phyloP scores from a whole-genome alignment of 1,140 invertebrate genomes.

The Xylocopa sonorina region DNA sequence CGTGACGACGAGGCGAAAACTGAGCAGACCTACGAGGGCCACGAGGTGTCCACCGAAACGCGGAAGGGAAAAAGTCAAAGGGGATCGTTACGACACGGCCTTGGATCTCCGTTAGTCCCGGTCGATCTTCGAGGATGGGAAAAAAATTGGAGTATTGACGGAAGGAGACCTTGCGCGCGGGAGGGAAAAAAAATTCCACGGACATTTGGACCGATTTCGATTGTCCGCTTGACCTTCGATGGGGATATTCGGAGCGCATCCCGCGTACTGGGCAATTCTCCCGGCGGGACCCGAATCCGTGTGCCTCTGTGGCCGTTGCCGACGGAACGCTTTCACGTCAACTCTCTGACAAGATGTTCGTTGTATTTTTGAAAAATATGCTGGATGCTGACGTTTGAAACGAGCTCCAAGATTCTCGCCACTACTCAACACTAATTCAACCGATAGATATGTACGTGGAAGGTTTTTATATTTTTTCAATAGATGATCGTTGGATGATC shows the following conservation, averaged over 20 bases:
- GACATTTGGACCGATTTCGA: constrained; percentile 35
- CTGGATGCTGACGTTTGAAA: no score
- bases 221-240: constrained; percentile 51
- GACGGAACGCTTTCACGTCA: not conserved
- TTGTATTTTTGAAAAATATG: no score
- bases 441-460: no score
- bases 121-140: constrained; percentile 55
- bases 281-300: not conserved
- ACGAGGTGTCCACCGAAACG: constrained; percentile 33
- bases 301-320: not conserved
- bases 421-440: no score
- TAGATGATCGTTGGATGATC: no score
- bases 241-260: not conserved
- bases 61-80: constrained; percentile 58
- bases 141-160: constrained; percentile 82
- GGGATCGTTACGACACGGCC: constrained; percentile 69
- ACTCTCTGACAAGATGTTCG: no score
- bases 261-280: not conserved
- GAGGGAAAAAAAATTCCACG: constrained; percentile 44
- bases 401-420: no score
- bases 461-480: no score
- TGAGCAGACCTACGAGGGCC: constrained; percentile 49
- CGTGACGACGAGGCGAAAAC: constrained; percentile 68
- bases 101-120: constrained; percentile 75
- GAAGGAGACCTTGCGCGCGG: constrained; percentile 72